phyloP scores from a whole-genome alignment of 1,140 invertebrate species.

The Capitella teleta region DNA sequence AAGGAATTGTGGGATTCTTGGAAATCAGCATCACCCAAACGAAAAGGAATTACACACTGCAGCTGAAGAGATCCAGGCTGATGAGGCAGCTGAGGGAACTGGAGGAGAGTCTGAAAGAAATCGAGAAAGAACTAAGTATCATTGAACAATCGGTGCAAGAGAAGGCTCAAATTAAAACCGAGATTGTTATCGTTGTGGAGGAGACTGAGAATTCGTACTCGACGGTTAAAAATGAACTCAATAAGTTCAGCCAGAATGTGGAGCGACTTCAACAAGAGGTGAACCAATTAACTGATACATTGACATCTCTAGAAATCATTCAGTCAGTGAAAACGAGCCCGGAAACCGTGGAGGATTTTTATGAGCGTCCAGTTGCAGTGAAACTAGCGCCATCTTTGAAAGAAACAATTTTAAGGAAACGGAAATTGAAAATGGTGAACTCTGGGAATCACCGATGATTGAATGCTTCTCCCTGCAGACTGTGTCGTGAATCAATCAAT shows the following conservation, averaged over 20 bases:
- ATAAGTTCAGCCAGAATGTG: conserved; percentile 24
- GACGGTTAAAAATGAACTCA: conserved; percentile 23
- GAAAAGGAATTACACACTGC: conserved; percentile 27
- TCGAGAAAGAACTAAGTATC: conserved; percentile 26
- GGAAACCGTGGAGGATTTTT: conserved; percentile 32
- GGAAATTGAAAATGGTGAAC: too few species aligned
- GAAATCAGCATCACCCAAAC: conserved; percentile 33
- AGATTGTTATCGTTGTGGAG: conserved; percentile 25
- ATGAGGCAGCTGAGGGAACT: conserved; percentile 27
- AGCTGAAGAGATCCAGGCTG: conserved; percentile 28
- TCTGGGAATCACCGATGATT: too few species aligned
- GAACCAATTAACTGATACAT: conserved; percentile 22
- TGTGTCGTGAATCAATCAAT: too few species aligned
- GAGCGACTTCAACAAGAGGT: conserved; percentile 28
- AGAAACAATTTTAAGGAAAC: conserved; percentile 21
- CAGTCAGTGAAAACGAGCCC: conserved; percentile 33
- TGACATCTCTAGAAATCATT: conserved; percentile 34
- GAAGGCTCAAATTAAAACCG: conserved; percentile 25
- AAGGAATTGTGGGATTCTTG: conserved; percentile 35
- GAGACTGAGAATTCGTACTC: conserved; percentile 25
- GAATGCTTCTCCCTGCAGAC: too few species aligned
- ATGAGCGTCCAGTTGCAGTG: conserved; percentile 28
- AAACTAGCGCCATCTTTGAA: conserved; percentile 34
- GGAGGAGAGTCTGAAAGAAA: conserved; percentile 20
- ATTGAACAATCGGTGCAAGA: conserved; percentile 23